Evolutionary conservation across 1,140 invertebrate species (phyloP), one percentile per base, ranked within the genome.

Genomic region (Philotrypesis tridentata): DNA sequence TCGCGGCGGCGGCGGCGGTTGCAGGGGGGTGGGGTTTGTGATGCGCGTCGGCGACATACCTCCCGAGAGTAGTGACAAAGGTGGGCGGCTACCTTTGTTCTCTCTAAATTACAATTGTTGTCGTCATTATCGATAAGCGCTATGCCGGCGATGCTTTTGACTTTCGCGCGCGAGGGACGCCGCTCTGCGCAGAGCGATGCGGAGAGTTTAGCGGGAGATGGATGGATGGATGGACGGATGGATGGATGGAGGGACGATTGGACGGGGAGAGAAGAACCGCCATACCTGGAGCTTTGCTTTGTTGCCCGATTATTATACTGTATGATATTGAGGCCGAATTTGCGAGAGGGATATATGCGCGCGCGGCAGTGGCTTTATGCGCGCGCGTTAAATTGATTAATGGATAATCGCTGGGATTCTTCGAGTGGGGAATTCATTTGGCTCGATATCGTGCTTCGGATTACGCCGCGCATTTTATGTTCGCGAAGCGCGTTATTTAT

Each of bases 51-150:
- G 85, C 84, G 85, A 86, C 86, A 90, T 90, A 90, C 86, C 89
- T 89, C 85, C 48, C 79, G 75, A 75, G 82, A 84, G 84, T 21
- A n/a, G 70, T 23, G 70, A 71, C 70, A 43, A 71, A 71, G 37
- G 70, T 40, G 70, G 23, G 27, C 29, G 37, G 23, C 77, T 81
- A 87, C 88, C 91, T 91, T 91, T 89, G 90, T 86, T 85, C 84
- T 74, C 55, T n/a, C 84, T 85, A 88, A 90, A 92, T 92, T 89
- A 91, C 89, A 90, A 91, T 90, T 89, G 89, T 89, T 89, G 87
- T 89, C 86, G 86, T 90, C 88, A 85, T 85, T 90, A 88, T 88
- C 88, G 87, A 88, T 86, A 87, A 86, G 82, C 83, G 88, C 85
- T 89, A 91, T 90, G 88, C 87, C 75, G 86, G 82, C 88, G 88